These are phyloP conservation scores for Diabrotica undecimpunctata DNA, from an alignment of 1,140 invertebrate species.

Conservation along the genomic window DNA sequence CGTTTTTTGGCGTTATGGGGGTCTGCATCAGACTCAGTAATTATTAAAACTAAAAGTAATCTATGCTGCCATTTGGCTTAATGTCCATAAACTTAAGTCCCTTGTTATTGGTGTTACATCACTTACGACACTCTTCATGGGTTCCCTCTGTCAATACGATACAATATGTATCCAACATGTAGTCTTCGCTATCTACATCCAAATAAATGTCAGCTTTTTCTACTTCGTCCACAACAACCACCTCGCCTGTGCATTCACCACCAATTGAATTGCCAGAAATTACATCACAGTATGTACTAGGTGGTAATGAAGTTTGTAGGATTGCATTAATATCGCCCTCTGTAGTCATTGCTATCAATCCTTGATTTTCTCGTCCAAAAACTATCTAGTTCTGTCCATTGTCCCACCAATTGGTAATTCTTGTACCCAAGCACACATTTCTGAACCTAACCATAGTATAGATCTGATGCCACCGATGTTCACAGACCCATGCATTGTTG, in stretches of 20 bases:
- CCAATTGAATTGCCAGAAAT: constrained; percentile 65
- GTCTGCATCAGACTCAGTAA: too few relatives aligned
- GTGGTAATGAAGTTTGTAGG: constrained; percentile 66
- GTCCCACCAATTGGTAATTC: constrained; percentile 66
- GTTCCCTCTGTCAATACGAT: too few relatives aligned
- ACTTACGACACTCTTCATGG: too few relatives aligned
- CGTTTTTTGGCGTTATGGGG: too few relatives aligned
- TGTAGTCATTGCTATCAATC: too few relatives aligned
- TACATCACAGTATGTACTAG: constrained; percentile 81
- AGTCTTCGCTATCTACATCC: constrained; percentile 57
- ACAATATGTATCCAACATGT: constrained; percentile 71
- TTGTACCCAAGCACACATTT: constrained; percentile 56
- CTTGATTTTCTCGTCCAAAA: constrained; percentile 47
- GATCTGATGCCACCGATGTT: constrained; percentile 84
- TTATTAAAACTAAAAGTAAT: too few relatives aligned
- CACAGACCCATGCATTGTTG: constrained; percentile 79
- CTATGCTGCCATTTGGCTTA: too few relatives aligned
- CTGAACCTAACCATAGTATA: constrained; percentile 74
- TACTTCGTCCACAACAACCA: constrained; percentile 58
- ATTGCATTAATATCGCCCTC: constrained; percentile 53
- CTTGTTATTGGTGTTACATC: too few relatives aligned
- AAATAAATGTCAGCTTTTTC: constrained; percentile 65
- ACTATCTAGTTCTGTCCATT: constrained; percentile 72
- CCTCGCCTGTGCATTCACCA: constrained; percentile 66
- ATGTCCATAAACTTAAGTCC: too few relatives aligned